Evolutionary conservation across 2,113 vertebrate genomes (phyloP), one percentile per base, ranked within the genome.

Genomic region (Bufo bufo): DNA sequence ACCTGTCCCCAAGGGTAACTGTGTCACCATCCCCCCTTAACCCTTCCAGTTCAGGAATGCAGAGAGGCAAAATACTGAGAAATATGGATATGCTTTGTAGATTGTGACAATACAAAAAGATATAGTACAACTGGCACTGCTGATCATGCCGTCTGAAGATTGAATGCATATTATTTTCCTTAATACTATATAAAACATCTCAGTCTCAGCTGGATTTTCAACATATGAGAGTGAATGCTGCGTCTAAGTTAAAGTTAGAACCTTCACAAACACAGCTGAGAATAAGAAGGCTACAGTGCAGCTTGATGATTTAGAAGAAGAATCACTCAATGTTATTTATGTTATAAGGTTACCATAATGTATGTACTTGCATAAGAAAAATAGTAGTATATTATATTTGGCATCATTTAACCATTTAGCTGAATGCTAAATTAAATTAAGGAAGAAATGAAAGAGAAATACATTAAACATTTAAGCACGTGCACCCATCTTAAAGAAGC

Each of bases 1-100:
- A 88, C 87, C 71, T 88, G 47, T 88, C 81, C 71, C 81, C 81
- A 84, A 65, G 87, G 80, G 69, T 84, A 78, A 84, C 81, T 88
- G 71, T 88, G 87, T 78, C 81, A 66, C 81, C 87, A 77, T 75
- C 87, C 23, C 43, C 20, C 56, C 56, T 77, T 88, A 88, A 88
- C 87, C 58, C 87, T 54, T 77, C 17, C 20, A 77, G 54, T 61
- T 80, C 47, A 65, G 9, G 17, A 61, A 12, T 20, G 65, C 8
- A 17, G 12, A 50, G 6, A 59, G 3, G 45, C 45, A 75, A 45
- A 3, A 6, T 11, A 47, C 13, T 19, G 6, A 17, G 11, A 75
- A 49, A 75, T 19, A 49, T 8, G 17, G 72, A 49, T 10, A 49
- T 14, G 17, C 17, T 23, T 16, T 5, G 33, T 77, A 56, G 11